Base-by-base conservation (phyloP, 2,797 vertebrate genomes). In the Sylvilagus floridanus region DNA sequence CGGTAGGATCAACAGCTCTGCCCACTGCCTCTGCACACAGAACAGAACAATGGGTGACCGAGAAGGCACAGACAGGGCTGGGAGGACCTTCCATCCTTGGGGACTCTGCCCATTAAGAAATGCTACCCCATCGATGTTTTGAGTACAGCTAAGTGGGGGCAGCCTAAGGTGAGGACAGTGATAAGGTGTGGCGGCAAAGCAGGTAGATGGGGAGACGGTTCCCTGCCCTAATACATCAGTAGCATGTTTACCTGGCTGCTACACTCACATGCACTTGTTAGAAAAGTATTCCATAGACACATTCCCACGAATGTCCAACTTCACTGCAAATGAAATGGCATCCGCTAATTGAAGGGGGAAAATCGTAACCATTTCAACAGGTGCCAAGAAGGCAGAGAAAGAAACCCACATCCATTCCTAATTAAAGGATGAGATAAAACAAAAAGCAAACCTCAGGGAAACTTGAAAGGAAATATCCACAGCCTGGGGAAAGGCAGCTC, bases 41-140 rank as follows among this genome's bases (percentile, higher is more conserved):
- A 71, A 9, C 0, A n/a, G 37, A 71, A 14, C 50, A 0, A 7
- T 73, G 50, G 71, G 10, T 19, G 17, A 32, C 12, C 0, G 1
- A 66, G 47, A 12, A 24, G 30, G 4, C 12, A 8, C 10, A 54
- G 42, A 6, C 42, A 32, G 7, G 32, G 11, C 22, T 0, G 0
- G 3, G 10, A 71, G 19, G 11, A 26, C 0, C 22, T 54, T 5
- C 28, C 28, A 22, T 9, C 13, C 32, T 14, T 0, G 3, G 22
- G n/a, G 2, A 37, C 17, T 68, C 50, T 32, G 73, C 5, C 66
- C 32, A 24, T 16, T 32, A 4, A 32, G 11, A 24, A 60, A 62
- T 17, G 19, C 0, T 37, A 52, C 37, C 30, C 66, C 24, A 35
- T 8, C 73, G 24, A 19, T 8, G 10, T n/a, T 35, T 65, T 35